Percentiles rank a stretch among this genome's conserved stretches.
Conservation (phyloP, 2,797 vertebrate species). For the Pseudopleuronectes americanus region DNA sequence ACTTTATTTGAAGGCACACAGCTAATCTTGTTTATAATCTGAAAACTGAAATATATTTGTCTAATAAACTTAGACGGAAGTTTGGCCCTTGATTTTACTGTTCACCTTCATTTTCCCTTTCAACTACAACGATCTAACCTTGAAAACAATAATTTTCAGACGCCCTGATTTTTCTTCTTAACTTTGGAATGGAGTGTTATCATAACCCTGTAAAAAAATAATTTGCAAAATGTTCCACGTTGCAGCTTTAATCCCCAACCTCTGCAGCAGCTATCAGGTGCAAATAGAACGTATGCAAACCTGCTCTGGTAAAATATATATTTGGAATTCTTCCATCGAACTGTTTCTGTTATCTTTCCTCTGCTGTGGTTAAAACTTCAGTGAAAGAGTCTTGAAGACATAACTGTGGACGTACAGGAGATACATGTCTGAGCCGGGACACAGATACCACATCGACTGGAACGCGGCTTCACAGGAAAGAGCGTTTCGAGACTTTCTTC, state of each 20-base stretch:
- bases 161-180: too few relatives aligned
- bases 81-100: too few relatives aligned
- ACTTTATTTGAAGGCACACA: too few relatives aligned
- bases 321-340: neutral
- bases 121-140: too few relatives aligned
- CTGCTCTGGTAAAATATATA: neutral
- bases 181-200: too few relatives aligned
- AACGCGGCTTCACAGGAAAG: conserved; percentile 7
- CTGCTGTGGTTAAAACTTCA: conserved; percentile 15
- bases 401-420: neutral
- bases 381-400: conserved; percentile 13
- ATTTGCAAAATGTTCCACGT: neutral
- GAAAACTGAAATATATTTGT: too few relatives aligned
- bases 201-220: neutral
- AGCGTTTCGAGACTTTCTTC: conserved; percentile 6
- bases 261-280: neutral
- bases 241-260: neutral
- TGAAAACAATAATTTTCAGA: too few relatives aligned
- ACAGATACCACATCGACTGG: conserved; percentile 14
- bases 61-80: too few relatives aligned
- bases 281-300: neutral
- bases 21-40: too few relatives aligned
- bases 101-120: too few relatives aligned
- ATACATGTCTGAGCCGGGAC: neutral
- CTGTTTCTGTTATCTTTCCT: neutral